Conservation (phyloP, 1,140 invertebrate species). For the Lepidurus apus region DNA sequence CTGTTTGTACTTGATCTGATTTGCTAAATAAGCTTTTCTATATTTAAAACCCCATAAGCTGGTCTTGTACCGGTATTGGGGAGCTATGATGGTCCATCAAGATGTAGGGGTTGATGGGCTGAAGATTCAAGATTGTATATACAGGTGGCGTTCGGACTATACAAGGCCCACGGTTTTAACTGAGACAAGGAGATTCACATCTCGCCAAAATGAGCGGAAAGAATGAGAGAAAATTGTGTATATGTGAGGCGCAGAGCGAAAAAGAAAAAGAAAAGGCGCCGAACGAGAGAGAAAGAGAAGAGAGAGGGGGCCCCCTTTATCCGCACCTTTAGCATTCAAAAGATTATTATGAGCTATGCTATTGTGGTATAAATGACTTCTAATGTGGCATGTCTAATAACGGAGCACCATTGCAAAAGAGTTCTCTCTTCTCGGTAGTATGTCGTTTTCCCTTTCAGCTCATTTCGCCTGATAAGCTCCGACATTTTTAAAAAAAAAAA, state of each 20-base stretch:
- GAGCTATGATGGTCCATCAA: neutral
- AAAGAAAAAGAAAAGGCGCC: no score
- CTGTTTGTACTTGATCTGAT: neutral
- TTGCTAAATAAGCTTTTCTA: conserved; percentile 19
- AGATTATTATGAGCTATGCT: neutral
- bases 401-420: conserved; percentile 9
- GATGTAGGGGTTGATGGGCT: neutral
- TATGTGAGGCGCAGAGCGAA: no score
- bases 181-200: neutral
- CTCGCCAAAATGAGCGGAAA: neutral
- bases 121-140: neutral
- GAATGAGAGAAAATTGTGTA: neutral
- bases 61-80: neutral
- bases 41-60: conserved; percentile 10
- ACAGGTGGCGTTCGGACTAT: neutral
- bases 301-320: neutral
- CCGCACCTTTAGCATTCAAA: neutral
- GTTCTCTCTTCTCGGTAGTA: neutral
- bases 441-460: neutral
- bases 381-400: conserved; percentile 19
- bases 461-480: neutral
- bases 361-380: conserved; percentile 13
- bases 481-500: neutral
- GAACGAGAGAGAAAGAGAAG: neutral
- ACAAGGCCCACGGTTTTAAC: neutral